A percentile compares a stretch with the other conserved stretches of the same genome.
Evolutionary conservation across 2,888 invertebrate genomes (phyloP).

Genomic region (Pimpla rufipes): DNA sequence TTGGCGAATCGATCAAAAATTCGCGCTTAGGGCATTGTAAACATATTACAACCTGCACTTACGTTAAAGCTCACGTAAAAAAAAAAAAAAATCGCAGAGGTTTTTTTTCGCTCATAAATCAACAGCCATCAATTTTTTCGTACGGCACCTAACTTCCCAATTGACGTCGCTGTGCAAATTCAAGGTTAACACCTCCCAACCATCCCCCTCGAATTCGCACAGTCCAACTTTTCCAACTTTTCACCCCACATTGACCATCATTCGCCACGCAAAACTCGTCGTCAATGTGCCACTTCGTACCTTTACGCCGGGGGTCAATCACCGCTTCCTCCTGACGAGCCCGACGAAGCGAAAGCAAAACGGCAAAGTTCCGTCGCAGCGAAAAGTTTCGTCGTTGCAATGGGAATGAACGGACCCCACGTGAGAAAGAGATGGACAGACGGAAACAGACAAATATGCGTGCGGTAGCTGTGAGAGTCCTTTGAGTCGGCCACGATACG

Average conservation of each 20-base stretch:
- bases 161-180: no score
- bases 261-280: no score
- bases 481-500: conserved; percentile 16
- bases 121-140: no score
- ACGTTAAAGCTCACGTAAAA: neutral
- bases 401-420: neutral
- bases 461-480: conserved; percentile 30
- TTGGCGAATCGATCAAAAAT: conserved; percentile 17
- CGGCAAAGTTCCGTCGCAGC: neutral
- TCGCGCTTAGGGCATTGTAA: neutral
- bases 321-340: neutral
- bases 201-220: no score
- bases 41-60: neutral
- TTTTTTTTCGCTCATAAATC: no score
- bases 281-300: no score
- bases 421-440: neutral
- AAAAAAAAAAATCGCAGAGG: no score
- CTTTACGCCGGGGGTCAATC: no score
- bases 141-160: no score
- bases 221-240: no score
- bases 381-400: neutral
- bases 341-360: neutral
- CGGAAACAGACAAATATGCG: conserved; percentile 38
- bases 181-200: no score
- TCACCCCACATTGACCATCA: no score